Conservation (phyloP, 1,140 invertebrate species). For the Platyscapa corneri region DNA sequence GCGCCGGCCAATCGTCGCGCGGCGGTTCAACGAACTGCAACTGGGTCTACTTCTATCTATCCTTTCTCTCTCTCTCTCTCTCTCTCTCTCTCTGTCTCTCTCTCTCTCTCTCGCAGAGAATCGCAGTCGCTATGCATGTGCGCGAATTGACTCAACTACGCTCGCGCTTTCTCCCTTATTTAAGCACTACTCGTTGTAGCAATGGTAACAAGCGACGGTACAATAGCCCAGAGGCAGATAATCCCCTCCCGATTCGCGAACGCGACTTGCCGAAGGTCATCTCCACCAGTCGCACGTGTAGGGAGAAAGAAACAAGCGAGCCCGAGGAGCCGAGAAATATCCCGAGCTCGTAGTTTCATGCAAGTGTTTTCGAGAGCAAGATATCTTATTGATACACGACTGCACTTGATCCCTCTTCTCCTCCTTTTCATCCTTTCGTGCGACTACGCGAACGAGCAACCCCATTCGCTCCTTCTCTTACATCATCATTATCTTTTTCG, state of each 20-base stretch:
- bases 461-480: background rate
- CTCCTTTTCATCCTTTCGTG: background rate
- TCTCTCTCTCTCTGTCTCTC: background rate
- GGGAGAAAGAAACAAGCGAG: background rate
- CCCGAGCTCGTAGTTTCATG: background rate
- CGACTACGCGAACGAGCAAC: background rate
- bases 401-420: background rate
- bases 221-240: slow-evolving; percentile 49
- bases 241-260: slow-evolving; percentile 54
- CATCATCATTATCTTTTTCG: background rate
- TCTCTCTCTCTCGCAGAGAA: too few relatives aligned
- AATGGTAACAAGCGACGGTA: background rate
- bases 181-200: background rate
- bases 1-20: slow-evolving; percentile 54
- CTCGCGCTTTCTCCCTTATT: slow-evolving; percentile 39
- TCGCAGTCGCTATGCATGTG: background rate
- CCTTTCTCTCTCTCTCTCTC: slow-evolving; percentile 27
- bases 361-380: background rate
- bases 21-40: slow-evolving; percentile 72
- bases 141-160: background rate
- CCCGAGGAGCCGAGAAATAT: background rate
- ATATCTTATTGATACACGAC: background rate
- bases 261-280: slow-evolving; percentile 60
- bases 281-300: slow-evolving; percentile 40
- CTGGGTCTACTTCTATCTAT: slow-evolving; percentile 64